phyloP scores from a whole-genome alignment of 2,113 vertebrate species.

The Equus quagga region DNA sequence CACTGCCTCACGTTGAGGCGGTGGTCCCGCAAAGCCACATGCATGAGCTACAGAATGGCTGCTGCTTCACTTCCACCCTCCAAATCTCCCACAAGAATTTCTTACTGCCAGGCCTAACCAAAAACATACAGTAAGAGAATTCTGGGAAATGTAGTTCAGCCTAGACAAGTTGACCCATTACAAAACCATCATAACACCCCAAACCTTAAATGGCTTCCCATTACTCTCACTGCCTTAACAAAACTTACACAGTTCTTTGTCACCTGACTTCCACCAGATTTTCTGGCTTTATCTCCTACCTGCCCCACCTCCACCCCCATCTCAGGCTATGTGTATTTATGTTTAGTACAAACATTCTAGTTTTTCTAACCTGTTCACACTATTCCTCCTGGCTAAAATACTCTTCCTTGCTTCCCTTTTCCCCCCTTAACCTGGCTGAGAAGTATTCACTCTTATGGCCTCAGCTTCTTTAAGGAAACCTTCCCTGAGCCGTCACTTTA shows the following conservation, averaged over 20 bases:
- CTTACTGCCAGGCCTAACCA: not conserved
- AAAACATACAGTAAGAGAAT: not conserved
- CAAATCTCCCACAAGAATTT: not conserved
- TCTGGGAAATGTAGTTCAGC: not conserved
- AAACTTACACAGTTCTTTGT: not conserved
- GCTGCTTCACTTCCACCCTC: not conserved
- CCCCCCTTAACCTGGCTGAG: not conserved
- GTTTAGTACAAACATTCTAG: not conserved
- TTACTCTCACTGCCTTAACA: not conserved
- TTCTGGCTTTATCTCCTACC: not conserved
- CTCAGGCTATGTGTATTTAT: not conserved
- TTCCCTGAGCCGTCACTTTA: not conserved
- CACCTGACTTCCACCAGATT: not conserved
- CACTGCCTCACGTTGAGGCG: not conserved
- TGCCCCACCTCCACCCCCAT: no score
- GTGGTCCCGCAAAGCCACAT: not conserved
- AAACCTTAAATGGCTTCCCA: not conserved
- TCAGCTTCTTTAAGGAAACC: not conserved
- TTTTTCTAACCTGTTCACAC: not conserved
- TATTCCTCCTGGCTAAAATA: not conserved
- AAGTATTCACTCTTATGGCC: not conserved
- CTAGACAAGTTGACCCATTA: not conserved
- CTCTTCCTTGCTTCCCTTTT: not conserved
- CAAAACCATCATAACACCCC: not conserved
- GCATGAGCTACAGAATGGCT: not conserved